Percentiles rank a stretch among this genome's conserved stretches.
phyloP scores from a whole-genome alignment of 2,888 invertebrate species.

The Perizoma flavofasciatum region DNA sequence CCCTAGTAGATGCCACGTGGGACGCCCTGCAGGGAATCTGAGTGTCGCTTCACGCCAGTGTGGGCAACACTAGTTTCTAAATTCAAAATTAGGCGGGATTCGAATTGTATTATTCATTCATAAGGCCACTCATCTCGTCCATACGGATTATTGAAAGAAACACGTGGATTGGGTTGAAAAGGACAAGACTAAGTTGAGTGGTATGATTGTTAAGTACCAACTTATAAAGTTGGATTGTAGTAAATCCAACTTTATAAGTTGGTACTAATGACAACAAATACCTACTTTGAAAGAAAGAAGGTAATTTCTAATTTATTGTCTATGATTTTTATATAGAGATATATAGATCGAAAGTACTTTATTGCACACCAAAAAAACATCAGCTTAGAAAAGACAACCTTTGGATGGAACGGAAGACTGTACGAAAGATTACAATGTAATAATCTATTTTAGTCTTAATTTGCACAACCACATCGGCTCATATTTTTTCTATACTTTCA shows the following conservation, averaged over 20 bases:
- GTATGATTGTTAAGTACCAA: constrained; percentile 24
- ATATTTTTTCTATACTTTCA: no score
- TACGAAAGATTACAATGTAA: no score
- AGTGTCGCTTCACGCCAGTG: constrained; percentile 71
- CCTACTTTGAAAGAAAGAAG: no score
- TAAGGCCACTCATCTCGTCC: constrained; percentile 1
- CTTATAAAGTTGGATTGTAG: constrained; percentile 10
- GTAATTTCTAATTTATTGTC: no score
- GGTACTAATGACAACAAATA: no score
- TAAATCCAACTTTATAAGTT: background rate
- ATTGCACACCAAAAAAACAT: no score
- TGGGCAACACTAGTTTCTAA: constrained; percentile 65
- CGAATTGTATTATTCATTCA: constrained; percentile 22
- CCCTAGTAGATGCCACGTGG: constrained; percentile 70
- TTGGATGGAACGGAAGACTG: no score
- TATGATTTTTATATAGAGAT: no score
- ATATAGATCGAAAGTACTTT: no score
- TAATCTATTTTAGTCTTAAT: no score
- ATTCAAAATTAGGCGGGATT: constrained; percentile 47
- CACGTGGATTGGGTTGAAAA: constrained; percentile 15
- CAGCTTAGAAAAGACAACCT: no score
- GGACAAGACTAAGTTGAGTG: constrained; percentile 40
- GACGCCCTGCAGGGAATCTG: constrained; percentile 72
- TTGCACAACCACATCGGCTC: no score
- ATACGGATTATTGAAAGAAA: background rate